Evolutionary conservation across 2,888 invertebrate species (phyloP).

Genomic region (Petrophora chlorosata): DNA sequence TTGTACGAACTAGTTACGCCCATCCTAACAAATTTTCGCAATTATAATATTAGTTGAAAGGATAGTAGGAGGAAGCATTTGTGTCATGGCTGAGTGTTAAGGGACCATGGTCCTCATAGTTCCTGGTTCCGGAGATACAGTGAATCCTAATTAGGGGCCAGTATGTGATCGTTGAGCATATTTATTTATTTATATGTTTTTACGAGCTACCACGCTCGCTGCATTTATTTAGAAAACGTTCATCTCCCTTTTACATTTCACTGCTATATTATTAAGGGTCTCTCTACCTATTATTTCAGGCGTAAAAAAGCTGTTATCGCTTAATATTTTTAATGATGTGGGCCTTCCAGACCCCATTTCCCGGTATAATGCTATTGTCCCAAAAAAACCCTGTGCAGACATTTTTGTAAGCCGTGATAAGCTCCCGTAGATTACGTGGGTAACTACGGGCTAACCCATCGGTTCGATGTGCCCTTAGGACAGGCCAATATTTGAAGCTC

Average conservation of each 20-base stretch:
- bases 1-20: too few species aligned
- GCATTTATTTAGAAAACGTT: not conserved
- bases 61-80: too few species aligned
- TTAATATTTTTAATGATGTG: constrained; percentile 23
- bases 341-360: constrained; percentile 9
- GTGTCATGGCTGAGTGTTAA: too few species aligned
- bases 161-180: too few species aligned
- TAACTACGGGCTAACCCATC: constrained; percentile 11
- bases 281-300: constrained; percentile 11
- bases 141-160: too few species aligned
- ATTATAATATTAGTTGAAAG: too few species aligned
- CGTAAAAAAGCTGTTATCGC: constrained; percentile 18
- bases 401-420: constrained; percentile 22
- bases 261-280: constrained; percentile 1
- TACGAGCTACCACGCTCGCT: too few species aligned
- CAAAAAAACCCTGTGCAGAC: constrained; percentile 18
- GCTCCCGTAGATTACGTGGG: constrained; percentile 15
- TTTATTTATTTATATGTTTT: too few species aligned
- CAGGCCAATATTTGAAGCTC: too few species aligned
- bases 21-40: too few species aligned
- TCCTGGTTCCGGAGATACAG: too few species aligned
- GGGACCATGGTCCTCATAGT: too few species aligned
- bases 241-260: not conserved
- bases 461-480: not conserved
- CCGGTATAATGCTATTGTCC: constrained; percentile 1